Evolutionary conservation across 2,888 invertebrate species (phyloP), one percentile per base, ranked within the genome.

Genomic region (Dicycla oo): DNA sequence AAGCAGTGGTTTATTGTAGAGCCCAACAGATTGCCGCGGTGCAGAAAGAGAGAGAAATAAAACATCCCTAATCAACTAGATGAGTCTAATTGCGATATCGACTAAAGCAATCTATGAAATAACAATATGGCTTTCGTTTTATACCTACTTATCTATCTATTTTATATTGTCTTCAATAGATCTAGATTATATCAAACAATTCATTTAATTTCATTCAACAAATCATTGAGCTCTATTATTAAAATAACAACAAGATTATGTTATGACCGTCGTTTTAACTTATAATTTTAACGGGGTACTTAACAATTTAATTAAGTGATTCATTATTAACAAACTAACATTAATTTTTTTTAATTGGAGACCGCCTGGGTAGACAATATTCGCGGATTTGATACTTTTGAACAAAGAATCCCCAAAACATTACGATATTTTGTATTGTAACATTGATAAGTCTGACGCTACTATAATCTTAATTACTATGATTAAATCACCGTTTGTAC

Each of bases 261-360:
- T 30, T 38, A 15, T 10, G 10, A 13, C 13, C 20, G 18, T 18
- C 23, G n/a, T 49, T 63, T 54, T 58, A 38, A 60, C 54, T 56
- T 34, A 30, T 38, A 51, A 51, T 47, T 45, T 30, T 45, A 45
- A 75, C 49, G 26, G 62, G 49, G 20, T 45, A 62, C 40, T 49
- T 58, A 47, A 23, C 13, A 34, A 54, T 43, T 47, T 23, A 8
- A 63, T 47, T 11, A n/a, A 34, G 18, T 45, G 43, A 34, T 26
- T 43, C 15, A 73, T 43, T 63, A 62, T 49, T 40, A 30, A 43
- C 45, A 58, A 75, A 75, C 18, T 53, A 62, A 23, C 20, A 57
- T 63, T n/a, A n/a, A n/a, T n/a, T n/a, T n/a, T n/a, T n/a, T 75
- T 45, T 62, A 69, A 62, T 69, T 61, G 45, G 57, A 40, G 47